A percentile compares a stretch with the other conserved stretches of the same genome.
Conservation (phyloP, 1,140 invertebrate species). For the Drosophila lacertosa region DNA sequence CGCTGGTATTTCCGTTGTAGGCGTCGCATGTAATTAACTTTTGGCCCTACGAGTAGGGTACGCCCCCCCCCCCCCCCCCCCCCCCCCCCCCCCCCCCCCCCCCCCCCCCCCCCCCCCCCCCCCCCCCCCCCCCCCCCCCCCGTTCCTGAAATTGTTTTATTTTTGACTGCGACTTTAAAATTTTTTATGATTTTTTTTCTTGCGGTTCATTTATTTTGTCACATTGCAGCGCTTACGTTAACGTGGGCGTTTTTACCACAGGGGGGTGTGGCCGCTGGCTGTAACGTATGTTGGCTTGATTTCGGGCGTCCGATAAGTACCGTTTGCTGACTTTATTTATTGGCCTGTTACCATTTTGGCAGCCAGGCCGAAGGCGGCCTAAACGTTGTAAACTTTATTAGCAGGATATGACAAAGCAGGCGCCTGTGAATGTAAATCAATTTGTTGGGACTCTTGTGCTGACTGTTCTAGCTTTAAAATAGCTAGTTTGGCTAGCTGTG, state of each 20-base stretch:
- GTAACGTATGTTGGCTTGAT: conserved; percentile 51
- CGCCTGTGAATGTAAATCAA: conserved; percentile 53
- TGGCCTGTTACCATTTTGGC: conserved; percentile 60
- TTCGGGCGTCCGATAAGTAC: conserved; percentile 55
- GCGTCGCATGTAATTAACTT: conserved; percentile 77
- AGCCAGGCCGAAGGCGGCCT: conserved; percentile 52
- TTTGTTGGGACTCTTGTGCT: conserved; percentile 11
- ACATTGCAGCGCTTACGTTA: conserved; percentile 49
- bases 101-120: background rate
- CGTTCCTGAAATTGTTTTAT: conserved; percentile 53
- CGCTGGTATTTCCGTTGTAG: conserved; percentile 60
- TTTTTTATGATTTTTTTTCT: conserved; percentile 24
- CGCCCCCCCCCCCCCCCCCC: background rate
- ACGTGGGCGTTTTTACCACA: conserved; percentile 44
- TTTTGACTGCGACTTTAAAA: conserved; percentile 11
- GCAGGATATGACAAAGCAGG: conserved; percentile 45
- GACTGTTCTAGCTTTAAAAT: conserved; percentile 1
- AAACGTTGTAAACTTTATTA: conserved; percentile 42
- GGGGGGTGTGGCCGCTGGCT: conserved; percentile 32
- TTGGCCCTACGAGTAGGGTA: conserved; percentile 49
- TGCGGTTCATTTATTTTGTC: conserved; percentile 77
- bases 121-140: background rate
- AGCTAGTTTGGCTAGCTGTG: background rate
- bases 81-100: background rate
- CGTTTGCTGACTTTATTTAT: conserved; percentile 73